Base-by-base conservation (phyloP, 2,797 vertebrate species). In the Yasuhikotakia modesta region DNA sequence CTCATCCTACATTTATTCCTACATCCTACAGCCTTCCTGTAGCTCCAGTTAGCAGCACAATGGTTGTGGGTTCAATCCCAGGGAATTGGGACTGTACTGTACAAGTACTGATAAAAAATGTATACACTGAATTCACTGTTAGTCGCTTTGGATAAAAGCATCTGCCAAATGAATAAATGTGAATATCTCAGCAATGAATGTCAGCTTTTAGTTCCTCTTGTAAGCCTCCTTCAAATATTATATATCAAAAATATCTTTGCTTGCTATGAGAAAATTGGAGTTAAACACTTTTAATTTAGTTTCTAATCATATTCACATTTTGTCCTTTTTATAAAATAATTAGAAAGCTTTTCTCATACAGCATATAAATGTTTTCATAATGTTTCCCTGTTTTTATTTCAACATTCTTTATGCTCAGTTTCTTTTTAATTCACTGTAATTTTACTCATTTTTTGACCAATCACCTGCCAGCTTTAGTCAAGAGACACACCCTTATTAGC, bases 181-280 rank as follows among this genome's bases (percentile, higher is more conserved):
- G n/a, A n/a, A n/a, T 53, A 73, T 63, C 11, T 50, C 6, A 61
- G 22, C 64, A 14, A 3, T 35, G 14, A 73, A 73, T 27, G n/a
- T 50, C 45, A 63, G 6, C 21, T 22, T 63, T 63, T 2, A 63
- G 14, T n/a, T n/a, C n/a, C n/a, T n/a, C n/a, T n/a, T n/a, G n/a
- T n/a, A n/a, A n/a, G n/a, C n/a, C n/a, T n/a, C n/a, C 27, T 27
- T 27, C 4, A 27, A 27, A 27, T 27, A 27, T 27, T 27, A 27
- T 39, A 35, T 35, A 39, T 8, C 35, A 1, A 39, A 8, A 39
- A 39, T 8, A 39, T 39, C 6, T 8, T 39, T 39, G 35, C 35
- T 39, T 55, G 52, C 52, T 22, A 11, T 21, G 19, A 22, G 2
- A 55, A 22, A 22, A 55, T 3, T n/a, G 19, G 46, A 3, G 19